A percentile compares a stretch with the other conserved stretches of the same genome.
Evolutionary conservation across 2,888 invertebrate genomes (phyloP).

Genomic region (Dryocosmus kuriphilus): DNA sequence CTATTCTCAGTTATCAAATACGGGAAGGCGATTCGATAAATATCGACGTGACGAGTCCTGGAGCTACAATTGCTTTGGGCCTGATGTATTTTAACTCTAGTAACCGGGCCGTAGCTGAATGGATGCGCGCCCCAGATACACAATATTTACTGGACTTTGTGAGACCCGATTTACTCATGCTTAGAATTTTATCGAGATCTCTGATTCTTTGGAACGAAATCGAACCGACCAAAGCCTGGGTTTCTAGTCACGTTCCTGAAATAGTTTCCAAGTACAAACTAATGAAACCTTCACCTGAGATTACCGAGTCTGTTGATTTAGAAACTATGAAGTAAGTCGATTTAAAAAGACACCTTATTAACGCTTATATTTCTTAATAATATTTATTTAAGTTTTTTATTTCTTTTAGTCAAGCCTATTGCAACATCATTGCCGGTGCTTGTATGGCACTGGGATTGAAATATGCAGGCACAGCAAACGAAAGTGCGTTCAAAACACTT

Average conservation of each 20-base stretch:
- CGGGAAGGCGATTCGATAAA: slow-evolving; percentile 94
- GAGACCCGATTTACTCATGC: slow-evolving; percentile 92
- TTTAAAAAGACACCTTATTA: not conserved
- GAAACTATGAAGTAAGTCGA: slow-evolving; percentile 92
- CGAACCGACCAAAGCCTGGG: slow-evolving; percentile 89
- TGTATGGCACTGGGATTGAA: slow-evolving; percentile 95
- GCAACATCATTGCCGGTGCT: slow-evolving; percentile 96
- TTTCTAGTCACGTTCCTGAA: slow-evolving; percentile 88
- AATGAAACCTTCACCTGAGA: slow-evolving; percentile 84
- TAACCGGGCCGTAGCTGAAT: slow-evolving; percentile 91
- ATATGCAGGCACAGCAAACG: slow-evolving; percentile 94
- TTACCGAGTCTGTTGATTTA: slow-evolving; percentile 85
- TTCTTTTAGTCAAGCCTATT: slow-evolving; percentile 91
- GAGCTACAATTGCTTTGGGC: slow-evolving; percentile 96
- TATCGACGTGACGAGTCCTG: slow-evolving; percentile 96
- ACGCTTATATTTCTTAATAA: slow-evolving; percentile 40
- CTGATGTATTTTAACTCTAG: slow-evolving; percentile 93
- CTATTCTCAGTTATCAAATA: slow-evolving; percentile 84
- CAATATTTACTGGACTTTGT: slow-evolving; percentile 94
- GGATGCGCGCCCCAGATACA: slow-evolving; percentile 94
- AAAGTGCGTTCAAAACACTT: slow-evolving; percentile 88
- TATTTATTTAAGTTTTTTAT: slow-evolving; percentile 40
- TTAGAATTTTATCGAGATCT: slow-evolving; percentile 88
- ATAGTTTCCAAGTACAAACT: slow-evolving; percentile 88
- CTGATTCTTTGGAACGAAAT: slow-evolving; percentile 94